Evolutionary conservation across 1,140 invertebrate genomes (phyloP).

Genomic region (Drosophila tropicalis): DNA sequence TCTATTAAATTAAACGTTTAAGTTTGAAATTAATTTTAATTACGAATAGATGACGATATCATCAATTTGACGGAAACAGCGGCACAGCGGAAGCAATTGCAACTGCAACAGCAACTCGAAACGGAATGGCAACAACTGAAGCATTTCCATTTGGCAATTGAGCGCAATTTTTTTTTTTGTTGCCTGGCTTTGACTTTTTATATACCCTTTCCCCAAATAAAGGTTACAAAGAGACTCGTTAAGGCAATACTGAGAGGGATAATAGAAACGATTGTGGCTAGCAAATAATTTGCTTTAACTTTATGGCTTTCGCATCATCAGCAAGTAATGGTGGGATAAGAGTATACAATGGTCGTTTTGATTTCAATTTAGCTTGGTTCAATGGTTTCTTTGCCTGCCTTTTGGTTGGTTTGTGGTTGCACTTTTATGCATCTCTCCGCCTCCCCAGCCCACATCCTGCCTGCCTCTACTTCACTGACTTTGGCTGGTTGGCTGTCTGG

Average conservation of each 20-base stretch:
- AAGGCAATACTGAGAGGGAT: no score
- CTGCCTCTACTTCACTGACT: background rate
- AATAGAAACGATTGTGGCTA: no score
- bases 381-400: slow-evolving; percentile 31
- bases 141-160: slow-evolving; percentile 65
- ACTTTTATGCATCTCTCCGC: slow-evolving; percentile 31
- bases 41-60: slow-evolving; percentile 46
- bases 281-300: no score
- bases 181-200: slow-evolving; percentile 37
- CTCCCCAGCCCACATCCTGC: background rate
- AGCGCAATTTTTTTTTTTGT: slow-evolving; percentile 43
- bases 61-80: slow-evolving; percentile 42
- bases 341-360: background rate
- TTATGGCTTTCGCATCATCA: no score
- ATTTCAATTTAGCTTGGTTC: slow-evolving; percentile 24
- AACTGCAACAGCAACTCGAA: slow-evolving; percentile 27
- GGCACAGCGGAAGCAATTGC: slow-evolving; percentile 54
- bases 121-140: slow-evolving; percentile 50
- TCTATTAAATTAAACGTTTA: slow-evolving; percentile 59
- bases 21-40: slow-evolving; percentile 73
- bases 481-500: background rate
- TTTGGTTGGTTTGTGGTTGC: slow-evolving; percentile 40
- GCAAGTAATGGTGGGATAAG: background rate
- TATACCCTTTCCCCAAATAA: background rate
- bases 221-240: no score